Base-by-base conservation (phyloP, 2,888 invertebrate species). In the Acleris holmiana region DNA sequence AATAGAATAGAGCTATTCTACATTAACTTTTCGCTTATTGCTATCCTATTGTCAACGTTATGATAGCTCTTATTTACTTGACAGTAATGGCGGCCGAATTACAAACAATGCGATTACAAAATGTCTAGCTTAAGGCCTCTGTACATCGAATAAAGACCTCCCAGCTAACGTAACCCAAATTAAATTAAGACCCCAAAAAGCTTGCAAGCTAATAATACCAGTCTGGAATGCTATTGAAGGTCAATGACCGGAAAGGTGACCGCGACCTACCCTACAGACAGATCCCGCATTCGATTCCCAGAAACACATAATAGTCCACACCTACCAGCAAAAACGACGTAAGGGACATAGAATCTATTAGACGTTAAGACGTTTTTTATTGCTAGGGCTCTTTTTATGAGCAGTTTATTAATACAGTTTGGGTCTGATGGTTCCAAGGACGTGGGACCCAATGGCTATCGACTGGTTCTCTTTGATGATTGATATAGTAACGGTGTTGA, bases 181-280 rank as follows among this genome's bases (percentile, higher is more conserved):
- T 35, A 35, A 35, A 18, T 35, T 40, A 53, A 21, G 40, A 53
- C 53, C 40, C 51, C 40, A 40, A 53, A 35, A 18, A 15, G 19
- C 40, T 47, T 18, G 6, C 61, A 53, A 48, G 21, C 7, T 25
- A 62, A 57, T 61, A 61, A 61, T 49, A 53, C 15, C 25, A 41
- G 47, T 59, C 64, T 49, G 54, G 41, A 53, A 58, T 58, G 21
- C 57, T 35, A 35, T 23, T 23, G 6, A 35, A 53, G 58, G 40
- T 64, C 18, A 63, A 40, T 15, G 58, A 58, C 51, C 48, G 0
- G 5, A 59, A 59, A 64, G 64, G 64, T 64, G 64, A 23, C 59
- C 64, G 48, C 54, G 59, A 64, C 64, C 64, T 64, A 54, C 59
- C 64, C 59, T 54, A 64, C 29, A 58, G 47, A 25, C 62, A 17